Evolutionary conservation across 2,113 vertebrate species (phyloP).

Genomic region (Barnardius zonarius): DNA sequence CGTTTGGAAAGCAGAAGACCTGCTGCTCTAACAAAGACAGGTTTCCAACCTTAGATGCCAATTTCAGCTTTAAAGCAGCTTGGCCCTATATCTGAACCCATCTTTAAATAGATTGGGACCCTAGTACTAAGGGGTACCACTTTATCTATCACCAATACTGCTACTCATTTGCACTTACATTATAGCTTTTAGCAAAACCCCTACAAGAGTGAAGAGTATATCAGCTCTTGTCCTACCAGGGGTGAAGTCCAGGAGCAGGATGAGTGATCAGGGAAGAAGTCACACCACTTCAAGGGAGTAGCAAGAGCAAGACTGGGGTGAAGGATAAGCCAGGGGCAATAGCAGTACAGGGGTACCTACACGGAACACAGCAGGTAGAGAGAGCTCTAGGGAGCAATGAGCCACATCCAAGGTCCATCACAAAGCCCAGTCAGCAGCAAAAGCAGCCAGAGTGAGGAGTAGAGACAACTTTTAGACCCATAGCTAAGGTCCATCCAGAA

Average conservation of each 20-base stretch:
- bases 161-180: background rate
- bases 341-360: background rate
- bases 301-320: background rate
- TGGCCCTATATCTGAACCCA: background rate
- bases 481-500: rapidly evolving
- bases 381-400: background rate
- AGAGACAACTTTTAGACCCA: background rate
- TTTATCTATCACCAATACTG: background rate
- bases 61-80: background rate
- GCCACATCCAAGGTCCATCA: background rate
- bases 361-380: background rate
- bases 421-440: background rate
- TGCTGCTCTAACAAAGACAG: background rate
- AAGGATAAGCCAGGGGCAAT: background rate
- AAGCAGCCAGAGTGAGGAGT: background rate
- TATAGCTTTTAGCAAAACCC: background rate
- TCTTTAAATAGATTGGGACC: background rate
- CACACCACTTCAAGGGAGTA: background rate
- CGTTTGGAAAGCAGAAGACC: background rate
- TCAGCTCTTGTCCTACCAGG: background rate
- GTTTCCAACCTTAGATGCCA: background rate
- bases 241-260: background rate
- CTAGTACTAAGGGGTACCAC: background rate
- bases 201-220: background rate
- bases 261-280: background rate